These are phyloP conservation scores for Ditula angustiorana DNA, from an alignment of 2,888 invertebrate genomes.

Conservation along the genomic window DNA sequence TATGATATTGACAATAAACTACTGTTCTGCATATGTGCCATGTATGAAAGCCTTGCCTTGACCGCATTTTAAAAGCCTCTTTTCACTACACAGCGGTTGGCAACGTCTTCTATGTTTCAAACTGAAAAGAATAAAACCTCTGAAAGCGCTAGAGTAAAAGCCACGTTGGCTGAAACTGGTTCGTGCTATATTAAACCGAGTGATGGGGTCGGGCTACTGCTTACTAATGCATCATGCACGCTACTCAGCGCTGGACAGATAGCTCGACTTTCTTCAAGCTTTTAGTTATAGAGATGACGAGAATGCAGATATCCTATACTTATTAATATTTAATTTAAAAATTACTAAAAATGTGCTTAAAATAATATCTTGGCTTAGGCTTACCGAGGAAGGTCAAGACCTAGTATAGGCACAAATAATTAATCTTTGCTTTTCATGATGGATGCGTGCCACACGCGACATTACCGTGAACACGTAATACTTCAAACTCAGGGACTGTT, in stretches of 20 bases:
- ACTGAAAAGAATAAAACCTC: constrained; percentile 40
- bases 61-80: constrained; percentile 28
- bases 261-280: not conserved
- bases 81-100: constrained; percentile 28
- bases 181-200: constrained; percentile 42
- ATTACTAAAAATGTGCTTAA: not conserved
- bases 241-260: constrained; percentile 28
- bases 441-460: constrained; percentile 30
- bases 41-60: constrained; percentile 31
- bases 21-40: not conserved
- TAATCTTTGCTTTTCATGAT: constrained; percentile 14
- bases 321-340: not conserved
- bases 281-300: not conserved
- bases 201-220: constrained; percentile 43
- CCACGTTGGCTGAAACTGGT: constrained; percentile 41
- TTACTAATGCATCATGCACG: constrained; percentile 46
- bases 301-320: not conserved
- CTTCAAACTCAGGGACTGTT: constrained; percentile 9
- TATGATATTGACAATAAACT: not conserved
- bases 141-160: constrained; percentile 39
- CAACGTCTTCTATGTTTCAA: constrained; percentile 25
- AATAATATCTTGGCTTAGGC: not conserved
- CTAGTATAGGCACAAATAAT: not conserved
- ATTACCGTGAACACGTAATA: not conserved
- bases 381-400: not conserved